These are phyloP conservation scores for Loxodonta africana DNA, from an alignment of 2,113 vertebrate species.

Conservation along the genomic window DNA sequence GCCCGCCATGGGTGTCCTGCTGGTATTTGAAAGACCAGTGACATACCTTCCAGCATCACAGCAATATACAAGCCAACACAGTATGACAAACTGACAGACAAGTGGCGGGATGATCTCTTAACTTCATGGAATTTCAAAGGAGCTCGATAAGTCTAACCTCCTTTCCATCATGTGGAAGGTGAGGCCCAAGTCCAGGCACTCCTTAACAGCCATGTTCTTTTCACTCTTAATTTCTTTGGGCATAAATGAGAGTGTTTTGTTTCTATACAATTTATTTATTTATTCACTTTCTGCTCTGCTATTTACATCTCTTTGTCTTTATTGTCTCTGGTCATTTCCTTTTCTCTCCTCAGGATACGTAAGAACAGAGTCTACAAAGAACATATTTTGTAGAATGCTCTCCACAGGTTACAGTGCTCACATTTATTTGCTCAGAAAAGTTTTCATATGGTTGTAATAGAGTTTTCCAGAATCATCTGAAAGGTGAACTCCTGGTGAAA, in stretches of 20 bases:
- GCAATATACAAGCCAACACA: too few relatives aligned
- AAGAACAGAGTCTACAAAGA: neutral
- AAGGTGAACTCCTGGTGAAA: constrained; percentile 52
- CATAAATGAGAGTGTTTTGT: neutral
- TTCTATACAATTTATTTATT: neutral
- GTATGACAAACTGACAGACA: too few relatives aligned
- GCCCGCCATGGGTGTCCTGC: too few relatives aligned
- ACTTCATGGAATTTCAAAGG: constrained; percentile 27
- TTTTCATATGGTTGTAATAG: constrained; percentile 11
- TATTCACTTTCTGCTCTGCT: neutral
- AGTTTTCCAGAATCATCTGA: constrained; percentile 29
- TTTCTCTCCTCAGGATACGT: neutral
- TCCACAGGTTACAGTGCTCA: constrained; percentile 4
- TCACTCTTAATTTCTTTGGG: neutral
- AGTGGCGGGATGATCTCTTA: neutral
- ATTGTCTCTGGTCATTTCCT: neutral
- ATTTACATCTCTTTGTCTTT: constrained; percentile 21
- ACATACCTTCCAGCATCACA: too few relatives aligned
- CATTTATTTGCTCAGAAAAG: constrained; percentile 45
- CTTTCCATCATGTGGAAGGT: neutral
- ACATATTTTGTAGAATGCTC: constrained; percentile 28
- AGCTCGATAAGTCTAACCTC: neutral
- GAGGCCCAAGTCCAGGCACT: neutral
- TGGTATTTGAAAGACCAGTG: too few relatives aligned
- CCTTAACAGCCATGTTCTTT: neutral